phyloP scores from a whole-genome alignment of 2,888 invertebrate species.

The Drosophila meridiana region DNA sequence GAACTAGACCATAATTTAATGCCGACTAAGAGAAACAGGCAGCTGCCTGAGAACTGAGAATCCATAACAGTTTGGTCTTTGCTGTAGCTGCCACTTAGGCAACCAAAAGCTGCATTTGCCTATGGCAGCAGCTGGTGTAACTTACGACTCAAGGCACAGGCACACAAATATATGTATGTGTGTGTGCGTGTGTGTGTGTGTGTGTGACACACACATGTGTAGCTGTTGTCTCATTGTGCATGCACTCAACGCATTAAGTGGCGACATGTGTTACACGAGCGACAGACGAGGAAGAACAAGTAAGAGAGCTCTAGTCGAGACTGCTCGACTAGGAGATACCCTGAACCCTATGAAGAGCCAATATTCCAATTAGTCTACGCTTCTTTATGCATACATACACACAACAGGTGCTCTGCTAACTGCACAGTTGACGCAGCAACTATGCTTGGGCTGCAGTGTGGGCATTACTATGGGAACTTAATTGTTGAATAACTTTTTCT shows the following conservation, averaged over 20 bases:
- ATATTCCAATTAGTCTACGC: too few relatives aligned
- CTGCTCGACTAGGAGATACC: too few relatives aligned
- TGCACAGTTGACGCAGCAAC: too few relatives aligned
- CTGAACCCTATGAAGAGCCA: too few relatives aligned
- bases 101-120: conserved; percentile 38
- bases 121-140: conserved; percentile 31
- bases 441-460: too few relatives aligned
- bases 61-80: conserved; percentile 1
- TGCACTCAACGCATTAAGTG: conserved; percentile 78
- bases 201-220: conserved; percentile 4
- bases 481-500: too few relatives aligned
- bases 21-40: neutral
- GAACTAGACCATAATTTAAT: neutral
- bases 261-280: conserved; percentile 72
- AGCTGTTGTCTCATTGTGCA: conserved; percentile 68
- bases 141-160: conserved; percentile 15
- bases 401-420: too few relatives aligned
- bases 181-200: neutral
- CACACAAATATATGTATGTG: neutral
- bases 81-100: conserved; percentile 17
- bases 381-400: too few relatives aligned
- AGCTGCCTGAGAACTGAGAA: neutral
- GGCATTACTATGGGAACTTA: too few relatives aligned
- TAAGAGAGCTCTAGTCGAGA: too few relatives aligned
- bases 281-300: conserved; percentile 27